Conservation (phyloP, 2,113 vertebrate genomes). For the Ia io region DNA sequence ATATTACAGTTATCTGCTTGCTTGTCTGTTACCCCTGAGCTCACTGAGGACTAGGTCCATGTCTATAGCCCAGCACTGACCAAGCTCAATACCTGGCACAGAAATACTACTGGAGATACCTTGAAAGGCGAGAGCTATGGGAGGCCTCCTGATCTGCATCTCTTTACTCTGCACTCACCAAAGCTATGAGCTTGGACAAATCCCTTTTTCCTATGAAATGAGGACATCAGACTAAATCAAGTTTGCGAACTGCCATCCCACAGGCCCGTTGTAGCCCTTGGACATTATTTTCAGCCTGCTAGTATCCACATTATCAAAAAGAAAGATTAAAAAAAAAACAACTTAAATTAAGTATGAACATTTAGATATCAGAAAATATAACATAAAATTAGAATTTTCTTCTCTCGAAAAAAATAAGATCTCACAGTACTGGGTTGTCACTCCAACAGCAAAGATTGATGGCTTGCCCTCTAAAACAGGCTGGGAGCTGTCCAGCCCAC, state of each 20-base stretch:
- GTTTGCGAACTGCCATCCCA: not conserved
- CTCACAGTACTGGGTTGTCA: not conserved
- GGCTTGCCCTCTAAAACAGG: not conserved
- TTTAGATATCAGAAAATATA: not conserved
- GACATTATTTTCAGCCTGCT: not conserved
- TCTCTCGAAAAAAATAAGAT: not conserved
- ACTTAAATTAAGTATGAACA: not conserved
- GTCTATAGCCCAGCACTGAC: not conserved
- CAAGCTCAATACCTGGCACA: not conserved
- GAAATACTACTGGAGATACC: not conserved
- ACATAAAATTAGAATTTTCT: not conserved
- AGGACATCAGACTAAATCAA: not conserved
- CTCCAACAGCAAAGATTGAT: not conserved
- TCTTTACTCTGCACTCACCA: not conserved
- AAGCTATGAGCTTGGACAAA: not conserved
- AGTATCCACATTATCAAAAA: not conserved
- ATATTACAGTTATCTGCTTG: not conserved
- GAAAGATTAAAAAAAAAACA: not conserved
- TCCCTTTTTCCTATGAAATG: not conserved
- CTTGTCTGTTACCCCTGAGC: not conserved
- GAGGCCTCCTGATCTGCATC: not conserved
- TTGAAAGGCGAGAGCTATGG: not conserved
- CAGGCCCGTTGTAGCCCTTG: not conserved
- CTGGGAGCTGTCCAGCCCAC: not conserved
- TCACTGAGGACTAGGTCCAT: not conserved